Conservation (phyloP, 2,113 vertebrate genomes). For the Mungos mungo region DNA sequence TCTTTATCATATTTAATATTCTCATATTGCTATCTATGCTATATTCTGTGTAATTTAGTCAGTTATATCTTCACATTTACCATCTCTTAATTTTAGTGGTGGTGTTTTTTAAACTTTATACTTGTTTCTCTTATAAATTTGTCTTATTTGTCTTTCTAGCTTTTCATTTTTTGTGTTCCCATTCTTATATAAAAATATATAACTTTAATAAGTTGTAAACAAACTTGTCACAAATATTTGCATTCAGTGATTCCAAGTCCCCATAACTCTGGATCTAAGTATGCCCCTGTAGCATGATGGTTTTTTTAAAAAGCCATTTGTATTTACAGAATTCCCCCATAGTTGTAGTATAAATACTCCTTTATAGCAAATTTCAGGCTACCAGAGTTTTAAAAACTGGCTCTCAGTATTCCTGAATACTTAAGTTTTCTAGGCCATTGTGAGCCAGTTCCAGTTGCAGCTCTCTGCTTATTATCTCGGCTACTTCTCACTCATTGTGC, state of each 20-base stretch:
- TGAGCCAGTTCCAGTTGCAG: neutral
- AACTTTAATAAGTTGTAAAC: neutral
- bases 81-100: neutral
- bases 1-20: neutral
- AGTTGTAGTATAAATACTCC: neutral
- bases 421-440: neutral
- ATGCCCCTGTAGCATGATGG: neutral
- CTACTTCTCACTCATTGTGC: neutral
- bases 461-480: neutral
- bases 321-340: neutral
- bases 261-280: neutral
- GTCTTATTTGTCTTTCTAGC: neutral
- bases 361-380: neutral
- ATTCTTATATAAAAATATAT: neutral
- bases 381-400: neutral
- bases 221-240: neutral
- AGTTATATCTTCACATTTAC: neutral
- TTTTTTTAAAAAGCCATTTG: neutral
- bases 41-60: neutral
- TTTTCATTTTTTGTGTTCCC: neutral
- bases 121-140: constrained; percentile 7
- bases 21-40: neutral
- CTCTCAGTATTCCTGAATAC: neutral
- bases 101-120: neutral
- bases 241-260: neutral